Conservation (phyloP, 2,888 invertebrate species). For the Ormyrus thymus region DNA sequence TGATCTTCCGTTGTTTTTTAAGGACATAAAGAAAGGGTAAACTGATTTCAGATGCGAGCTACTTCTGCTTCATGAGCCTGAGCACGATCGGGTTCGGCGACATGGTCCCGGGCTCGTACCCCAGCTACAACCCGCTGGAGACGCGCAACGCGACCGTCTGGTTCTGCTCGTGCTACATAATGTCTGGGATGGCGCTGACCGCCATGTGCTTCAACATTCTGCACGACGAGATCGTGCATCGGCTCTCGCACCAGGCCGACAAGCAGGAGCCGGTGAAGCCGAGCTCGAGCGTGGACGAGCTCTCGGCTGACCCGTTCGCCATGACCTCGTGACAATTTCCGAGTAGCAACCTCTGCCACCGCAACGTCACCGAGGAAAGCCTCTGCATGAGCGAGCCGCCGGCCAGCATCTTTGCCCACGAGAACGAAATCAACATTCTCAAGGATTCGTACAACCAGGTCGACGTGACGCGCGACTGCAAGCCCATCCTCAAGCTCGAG, state of each 20-base stretch:
- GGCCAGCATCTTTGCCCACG: conserved; percentile 71
- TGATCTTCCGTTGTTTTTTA: neutral
- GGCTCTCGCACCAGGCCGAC: conserved; percentile 81
- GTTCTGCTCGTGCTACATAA: conserved; percentile 92
- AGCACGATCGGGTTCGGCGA: conserved; percentile 95
- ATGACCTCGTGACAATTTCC: conserved; percentile 86
- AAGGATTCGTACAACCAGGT: conserved; percentile 74
- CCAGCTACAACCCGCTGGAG: conserved; percentile 78
- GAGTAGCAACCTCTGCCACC: conserved; percentile 69
- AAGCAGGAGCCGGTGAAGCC: conserved; percentile 79
- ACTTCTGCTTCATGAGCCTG: conserved; percentile 96
- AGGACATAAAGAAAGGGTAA: neutral
- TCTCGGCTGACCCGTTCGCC: conserved; percentile 80
- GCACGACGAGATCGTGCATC: conserved; percentile 91
- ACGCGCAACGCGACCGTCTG: conserved; percentile 84
- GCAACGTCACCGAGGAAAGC: conserved; percentile 70
- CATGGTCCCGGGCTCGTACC: conserved; percentile 84
- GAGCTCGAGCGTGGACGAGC: conserved; percentile 81
- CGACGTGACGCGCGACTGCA: conserved; percentile 73
- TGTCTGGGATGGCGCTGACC: conserved; percentile 90
- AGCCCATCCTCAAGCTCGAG: conserved; percentile 72
- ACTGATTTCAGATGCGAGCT: conserved; percentile 76
- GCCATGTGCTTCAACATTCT: conserved; percentile 94
- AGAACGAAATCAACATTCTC: conserved; percentile 73
- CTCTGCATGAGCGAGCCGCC: conserved; percentile 70